phyloP scores from a whole-genome alignment of 2,797 vertebrate genomes.

The Distichodus sexfasciatus region DNA sequence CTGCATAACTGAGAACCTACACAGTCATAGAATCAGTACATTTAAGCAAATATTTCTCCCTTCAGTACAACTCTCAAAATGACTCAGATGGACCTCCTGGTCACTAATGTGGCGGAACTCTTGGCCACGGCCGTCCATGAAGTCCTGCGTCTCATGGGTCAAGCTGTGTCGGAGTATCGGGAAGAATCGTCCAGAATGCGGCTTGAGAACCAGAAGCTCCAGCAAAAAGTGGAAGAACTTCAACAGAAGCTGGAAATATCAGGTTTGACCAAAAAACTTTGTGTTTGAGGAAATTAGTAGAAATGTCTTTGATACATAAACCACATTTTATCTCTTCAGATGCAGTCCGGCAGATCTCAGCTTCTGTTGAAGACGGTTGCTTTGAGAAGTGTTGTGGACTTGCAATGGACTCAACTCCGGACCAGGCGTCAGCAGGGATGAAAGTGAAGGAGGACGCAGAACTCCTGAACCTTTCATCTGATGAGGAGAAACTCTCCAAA shows the following conservation, averaged over 20 bases:
- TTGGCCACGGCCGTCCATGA: constrained; percentile 59
- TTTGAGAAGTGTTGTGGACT: not conserved
- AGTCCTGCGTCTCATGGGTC: constrained; percentile 56
- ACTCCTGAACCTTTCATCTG: constrained; percentile 39
- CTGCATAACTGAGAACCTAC: too few species aligned
- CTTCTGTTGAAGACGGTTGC: not conserved
- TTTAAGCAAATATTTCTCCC: too few species aligned
- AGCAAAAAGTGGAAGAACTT: constrained; percentile 31
- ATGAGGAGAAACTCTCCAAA: constrained; percentile 55
- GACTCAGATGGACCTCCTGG: constrained; percentile 45
- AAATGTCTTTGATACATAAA: not conserved
- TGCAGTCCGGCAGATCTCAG: constrained; percentile 23
- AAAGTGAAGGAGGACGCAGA: constrained; percentile 39
- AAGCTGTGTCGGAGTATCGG: constrained; percentile 37
- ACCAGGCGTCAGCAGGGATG: not conserved
- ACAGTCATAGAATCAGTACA: too few species aligned
- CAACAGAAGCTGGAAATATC: constrained; percentile 8
- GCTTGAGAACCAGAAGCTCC: constrained; percentile 41
- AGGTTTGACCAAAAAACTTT: not conserved
- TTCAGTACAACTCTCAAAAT: too few species aligned
- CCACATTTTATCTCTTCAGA: constrained; percentile 10
- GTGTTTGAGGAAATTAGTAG: not conserved
- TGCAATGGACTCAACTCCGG: not conserved
- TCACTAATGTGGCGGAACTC: constrained; percentile 43
- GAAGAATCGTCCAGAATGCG: constrained; percentile 35